These are phyloP conservation scores for Diglossa brunneiventris DNA, from an alignment of 2,113 vertebrate species.

Conservation along the genomic window DNA sequence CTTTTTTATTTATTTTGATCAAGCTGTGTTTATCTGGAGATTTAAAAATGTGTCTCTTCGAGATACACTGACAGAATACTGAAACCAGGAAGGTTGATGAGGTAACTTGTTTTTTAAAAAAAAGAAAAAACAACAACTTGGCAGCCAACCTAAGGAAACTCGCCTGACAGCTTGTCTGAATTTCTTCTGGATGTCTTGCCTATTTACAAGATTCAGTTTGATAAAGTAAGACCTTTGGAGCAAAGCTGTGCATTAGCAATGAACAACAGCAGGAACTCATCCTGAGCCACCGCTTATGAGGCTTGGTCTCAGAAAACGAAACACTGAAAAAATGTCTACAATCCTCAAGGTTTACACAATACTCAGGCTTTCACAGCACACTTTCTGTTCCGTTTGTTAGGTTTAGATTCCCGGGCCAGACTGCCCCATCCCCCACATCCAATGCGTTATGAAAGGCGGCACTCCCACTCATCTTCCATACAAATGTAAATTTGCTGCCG, in stretches of 20 bases:
- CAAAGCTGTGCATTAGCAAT: constrained; percentile 9
- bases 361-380: not conserved
- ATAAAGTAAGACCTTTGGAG: constrained; percentile 18
- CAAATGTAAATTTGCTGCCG: constrained; percentile 38
- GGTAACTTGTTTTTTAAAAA: not conserved
- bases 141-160: constrained; percentile 27
- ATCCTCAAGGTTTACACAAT: not conserved
- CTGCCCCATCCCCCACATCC: constrained; percentile 6
- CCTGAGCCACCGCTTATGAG: not conserved
- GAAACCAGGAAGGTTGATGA: constrained; percentile 18
- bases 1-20: constrained; percentile 23
- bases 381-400: not conserved
- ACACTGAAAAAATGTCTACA: not conserved
- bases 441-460: not conserved
- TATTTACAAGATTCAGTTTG: constrained; percentile 41
- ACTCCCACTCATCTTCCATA: constrained; percentile 27
- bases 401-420: not conserved
- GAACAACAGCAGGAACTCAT: not conserved
- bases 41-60: not conserved
- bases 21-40: constrained; percentile 23
- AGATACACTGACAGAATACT: constrained; percentile 30
- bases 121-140: not conserved
- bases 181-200: constrained; percentile 36
- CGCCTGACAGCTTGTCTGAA: constrained; percentile 45
- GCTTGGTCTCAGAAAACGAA: not conserved